Base-by-base conservation (phyloP, 2,797 vertebrate species). In the Gymnocypris eckloni region DNA sequence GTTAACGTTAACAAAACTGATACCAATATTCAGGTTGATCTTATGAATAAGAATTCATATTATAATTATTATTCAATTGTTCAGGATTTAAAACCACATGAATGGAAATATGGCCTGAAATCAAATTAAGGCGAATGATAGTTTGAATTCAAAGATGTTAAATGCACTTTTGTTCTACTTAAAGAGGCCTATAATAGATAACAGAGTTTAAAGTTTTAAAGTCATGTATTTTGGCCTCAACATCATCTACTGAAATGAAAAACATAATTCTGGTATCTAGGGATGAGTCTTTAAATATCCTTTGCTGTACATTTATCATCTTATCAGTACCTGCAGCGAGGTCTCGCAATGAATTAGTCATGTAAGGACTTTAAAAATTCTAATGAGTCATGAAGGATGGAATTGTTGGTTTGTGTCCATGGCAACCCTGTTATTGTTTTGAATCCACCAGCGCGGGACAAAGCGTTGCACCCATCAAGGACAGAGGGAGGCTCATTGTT, bases 341-440 rank as follows among this genome's bases (percentile, higher is more conserved):
- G 54, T 37, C 22, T 43, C 41, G n/a, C 15, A 56, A 69, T 72
- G 59, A 41, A 1, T 69, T 54, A 20, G 45, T 54, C 54, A 67
- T 54, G 77, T 2, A 52, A n/a, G 43, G 56, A 80, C 56, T 18
- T 86, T 80, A 67, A 39, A 64, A 37, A 50, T 50, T 5, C 0
- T 0, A 37, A 64, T 80, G 84, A 81, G 20, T 86, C 84, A 81
- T 81, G 54, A 73, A 76, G 33, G 67, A 25, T 75, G 28, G 48
- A 80, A 50, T 69, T 79, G 37, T 78, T 48, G 50, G 22, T 75
- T 75, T 33, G 33, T 86, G 77, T 82, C 78, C 79, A 39, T 86
- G 71, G 79, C 48, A 78, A 59, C 77, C 22, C 43, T 90, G 87
- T 77, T 71, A 56, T 78, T 82, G 83, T 88, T 88, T 86, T 66